Conservation (phyloP, 2,797 vertebrate genomes). For the Carcharodon carcharias region DNA sequence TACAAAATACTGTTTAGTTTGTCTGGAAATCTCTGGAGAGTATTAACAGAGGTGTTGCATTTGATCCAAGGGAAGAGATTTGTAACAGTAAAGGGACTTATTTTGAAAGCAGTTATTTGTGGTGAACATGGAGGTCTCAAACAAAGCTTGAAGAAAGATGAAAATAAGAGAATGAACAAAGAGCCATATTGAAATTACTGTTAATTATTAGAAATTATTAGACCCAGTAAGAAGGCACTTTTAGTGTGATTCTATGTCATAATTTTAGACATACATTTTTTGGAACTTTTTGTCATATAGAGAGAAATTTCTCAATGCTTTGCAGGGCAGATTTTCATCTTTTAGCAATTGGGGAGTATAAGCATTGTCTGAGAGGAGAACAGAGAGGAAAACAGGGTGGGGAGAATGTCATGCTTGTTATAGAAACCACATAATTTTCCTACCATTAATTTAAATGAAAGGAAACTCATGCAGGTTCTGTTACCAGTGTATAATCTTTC, state of each 20-base stretch:
- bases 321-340: background rate
- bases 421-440: background rate
- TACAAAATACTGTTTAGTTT: background rate
- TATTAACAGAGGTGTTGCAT: background rate
- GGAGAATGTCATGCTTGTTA: background rate
- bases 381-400: background rate
- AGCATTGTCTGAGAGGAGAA: background rate
- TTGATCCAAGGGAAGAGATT: background rate
- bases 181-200: background rate
- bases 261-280: background rate
- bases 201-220: background rate
- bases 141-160: background rate
- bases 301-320: background rate
- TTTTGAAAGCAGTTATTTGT: background rate
- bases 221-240: background rate
- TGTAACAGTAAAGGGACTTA: background rate
- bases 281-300: background rate
- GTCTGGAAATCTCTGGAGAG: background rate
- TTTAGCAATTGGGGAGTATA: background rate
- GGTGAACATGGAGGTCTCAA: background rate
- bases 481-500: background rate
- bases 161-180: background rate
- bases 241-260: background rate
- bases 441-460: conserved; percentile 3
- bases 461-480: background rate